Evolutionary conservation across 37 sponge, comb jelly and placozoan genomes (phyloP).

Genomic region (Haliclona indistincta): DNA sequence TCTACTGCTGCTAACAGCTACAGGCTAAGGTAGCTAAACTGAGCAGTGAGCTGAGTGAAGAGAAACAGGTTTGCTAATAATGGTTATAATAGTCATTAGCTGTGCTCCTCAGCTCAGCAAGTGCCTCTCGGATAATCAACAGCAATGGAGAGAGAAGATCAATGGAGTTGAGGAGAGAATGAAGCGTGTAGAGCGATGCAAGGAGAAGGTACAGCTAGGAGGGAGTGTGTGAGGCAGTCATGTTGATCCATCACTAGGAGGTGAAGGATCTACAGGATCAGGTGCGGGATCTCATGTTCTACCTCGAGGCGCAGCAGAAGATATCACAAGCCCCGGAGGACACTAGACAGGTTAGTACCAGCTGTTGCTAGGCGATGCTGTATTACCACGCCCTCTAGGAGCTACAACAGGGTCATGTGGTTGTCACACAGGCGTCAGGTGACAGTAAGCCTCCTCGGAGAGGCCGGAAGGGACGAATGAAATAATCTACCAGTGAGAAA

Average conservation of each 20-base stretch:
- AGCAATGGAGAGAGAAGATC: constrained; percentile 61
- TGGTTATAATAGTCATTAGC: neutral
- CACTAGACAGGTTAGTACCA: constrained; percentile 43
- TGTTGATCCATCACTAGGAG: constrained; percentile 26
- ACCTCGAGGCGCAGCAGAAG: constrained; percentile 89
- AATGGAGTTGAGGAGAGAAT: constrained; percentile 61
- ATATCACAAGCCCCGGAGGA: constrained; percentile 57
- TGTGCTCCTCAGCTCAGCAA: constrained; percentile 70
- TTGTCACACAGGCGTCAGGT: constrained; percentile 40
- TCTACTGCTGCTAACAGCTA: constrained; percentile 10
- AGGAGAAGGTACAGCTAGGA: constrained; percentile 40
- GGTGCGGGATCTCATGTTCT: constrained; percentile 96
- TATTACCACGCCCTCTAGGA: constrained; percentile 15
- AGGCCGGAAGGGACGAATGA: neutral
- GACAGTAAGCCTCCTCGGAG: constrained; percentile 6
- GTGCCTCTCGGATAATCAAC: constrained; percentile 78
- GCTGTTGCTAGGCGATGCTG: neutral
- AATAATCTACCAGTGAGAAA: too few relatives aligned
- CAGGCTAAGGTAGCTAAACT: constrained; percentile 51
- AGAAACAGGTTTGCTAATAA: constrained; percentile 67
- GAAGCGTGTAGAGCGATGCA: constrained; percentile 35
- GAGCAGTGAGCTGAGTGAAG: constrained; percentile 63
- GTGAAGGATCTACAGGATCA: constrained; percentile 89
- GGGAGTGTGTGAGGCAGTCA: neutral
- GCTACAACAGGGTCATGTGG: constrained; percentile 61